phyloP scores from a whole-genome alignment of 2,113 vertebrate species.

The Taxidea taxus region DNA sequence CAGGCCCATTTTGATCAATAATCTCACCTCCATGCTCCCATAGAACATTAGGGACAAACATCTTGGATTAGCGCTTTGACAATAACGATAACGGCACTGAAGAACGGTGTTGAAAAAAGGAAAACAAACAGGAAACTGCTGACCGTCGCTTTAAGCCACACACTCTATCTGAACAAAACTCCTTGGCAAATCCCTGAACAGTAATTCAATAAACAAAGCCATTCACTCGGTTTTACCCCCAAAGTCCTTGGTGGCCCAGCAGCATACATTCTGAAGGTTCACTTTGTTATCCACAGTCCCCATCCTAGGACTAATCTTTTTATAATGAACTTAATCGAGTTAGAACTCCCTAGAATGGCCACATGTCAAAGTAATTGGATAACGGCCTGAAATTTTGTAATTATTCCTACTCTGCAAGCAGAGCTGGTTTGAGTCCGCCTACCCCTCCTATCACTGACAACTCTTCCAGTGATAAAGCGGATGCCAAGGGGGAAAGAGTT shows the following conservation, averaged over 20 bases:
- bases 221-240: slow-evolving; percentile 32
- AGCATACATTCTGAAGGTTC: slow-evolving; percentile 68
- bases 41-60: slow-evolving; percentile 31
- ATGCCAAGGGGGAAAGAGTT: not conserved
- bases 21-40: not conserved
- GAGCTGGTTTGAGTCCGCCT: slow-evolving; percentile 55
- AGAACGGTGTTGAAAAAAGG: not conserved
- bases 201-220: slow-evolving; percentile 72
- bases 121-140: slow-evolving; percentile 61
- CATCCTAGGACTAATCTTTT: slow-evolving; percentile 91
- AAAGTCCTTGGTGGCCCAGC: slow-evolving; percentile 71
- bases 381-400: slow-evolving; percentile 84
- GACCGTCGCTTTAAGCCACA: slow-evolving; percentile 52
- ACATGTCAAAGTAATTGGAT: slow-evolving; percentile 94
- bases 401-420: slow-evolving; percentile 81
- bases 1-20: slow-evolving; percentile 40
- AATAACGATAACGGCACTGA: not conserved
- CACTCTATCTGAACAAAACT: slow-evolving; percentile 63
- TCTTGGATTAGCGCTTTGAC: slow-evolving; percentile 40
- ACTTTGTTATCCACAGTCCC: slow-evolving; percentile 80
- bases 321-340: slow-evolving; percentile 95
- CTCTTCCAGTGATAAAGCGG: not conserved
- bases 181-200: slow-evolving; percentile 58
- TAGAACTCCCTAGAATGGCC: slow-evolving; percentile 89
- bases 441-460: slow-evolving; percentile 19